These are phyloP conservation scores for Patagioenas fasciata DNA, from an alignment of 2,113 vertebrate genomes.

Conservation along the genomic window DNA sequence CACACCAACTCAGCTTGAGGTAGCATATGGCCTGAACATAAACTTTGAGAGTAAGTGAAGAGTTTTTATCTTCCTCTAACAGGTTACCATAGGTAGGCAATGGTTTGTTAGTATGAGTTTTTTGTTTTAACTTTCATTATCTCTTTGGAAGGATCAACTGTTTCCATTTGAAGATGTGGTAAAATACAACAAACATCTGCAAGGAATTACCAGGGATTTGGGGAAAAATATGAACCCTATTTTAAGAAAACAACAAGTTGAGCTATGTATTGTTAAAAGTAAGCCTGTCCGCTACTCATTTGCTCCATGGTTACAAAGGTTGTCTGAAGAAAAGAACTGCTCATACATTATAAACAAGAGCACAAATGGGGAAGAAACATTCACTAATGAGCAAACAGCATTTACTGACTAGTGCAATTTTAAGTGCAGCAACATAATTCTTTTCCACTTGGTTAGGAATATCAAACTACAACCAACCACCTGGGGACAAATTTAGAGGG, in stretches of 20 bases:
- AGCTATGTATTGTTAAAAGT: conserved; percentile 44
- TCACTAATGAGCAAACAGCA: conserved; percentile 15
- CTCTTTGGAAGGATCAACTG: conserved; percentile 34
- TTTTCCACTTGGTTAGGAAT: not conserved
- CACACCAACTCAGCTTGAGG: not conserved
- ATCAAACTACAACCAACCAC: not conserved
- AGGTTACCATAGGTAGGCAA: not conserved
- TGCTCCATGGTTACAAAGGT: not conserved
- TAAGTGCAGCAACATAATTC: not conserved
- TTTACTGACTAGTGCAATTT: not conserved
- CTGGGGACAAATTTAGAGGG: not conserved
- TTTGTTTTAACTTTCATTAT: conserved; percentile 33
- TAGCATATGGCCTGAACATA: not conserved
- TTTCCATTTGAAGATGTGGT: not conserved
- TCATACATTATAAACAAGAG: conserved; percentile 24
- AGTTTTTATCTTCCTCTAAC: not conserved
- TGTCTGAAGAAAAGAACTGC: conserved; percentile 7
- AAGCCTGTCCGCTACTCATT: conserved; percentile 51
- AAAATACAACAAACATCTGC: conserved; percentile 29
- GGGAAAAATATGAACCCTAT: conserved; percentile 11
- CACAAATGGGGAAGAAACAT: not conserved
- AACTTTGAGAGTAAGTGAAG: not conserved
- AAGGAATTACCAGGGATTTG: conserved; percentile 63
- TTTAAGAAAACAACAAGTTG: conserved; percentile 43
- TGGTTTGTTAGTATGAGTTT: not conserved